phyloP scores from a whole-genome alignment of 2,888 invertebrate species.

The Agrochola lota region DNA sequence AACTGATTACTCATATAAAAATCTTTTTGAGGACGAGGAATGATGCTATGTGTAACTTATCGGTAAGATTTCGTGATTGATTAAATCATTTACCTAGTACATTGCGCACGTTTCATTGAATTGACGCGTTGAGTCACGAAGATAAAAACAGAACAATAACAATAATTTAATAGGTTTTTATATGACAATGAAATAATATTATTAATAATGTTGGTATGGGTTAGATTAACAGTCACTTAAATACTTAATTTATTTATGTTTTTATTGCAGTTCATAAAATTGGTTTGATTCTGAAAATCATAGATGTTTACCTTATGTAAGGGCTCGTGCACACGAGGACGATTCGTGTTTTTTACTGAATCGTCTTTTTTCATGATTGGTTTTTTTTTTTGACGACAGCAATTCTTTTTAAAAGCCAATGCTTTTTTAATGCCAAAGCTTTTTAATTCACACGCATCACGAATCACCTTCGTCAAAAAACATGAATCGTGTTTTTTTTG shows the following conservation, averaged over 20 bases:
- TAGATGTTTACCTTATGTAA: too few relatives aligned
- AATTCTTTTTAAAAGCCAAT: too few relatives aligned
- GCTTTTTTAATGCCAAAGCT: too few relatives aligned
- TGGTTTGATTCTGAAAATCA: neutral
- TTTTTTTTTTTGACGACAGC: too few relatives aligned
- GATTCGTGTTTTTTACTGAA: too few relatives aligned
- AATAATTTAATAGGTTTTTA: neutral
- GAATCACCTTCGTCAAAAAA: too few relatives aligned
- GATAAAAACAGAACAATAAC: neutral
- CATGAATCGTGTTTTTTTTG: too few relatives aligned
- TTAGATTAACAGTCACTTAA: neutral
- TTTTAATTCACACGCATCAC: too few relatives aligned
- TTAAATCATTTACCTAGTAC: neutral
- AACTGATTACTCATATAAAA: too few relatives aligned
- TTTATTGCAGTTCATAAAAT: neutral
- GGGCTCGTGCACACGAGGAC: too few relatives aligned
- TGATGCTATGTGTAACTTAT: neutral
- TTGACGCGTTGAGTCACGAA: neutral
- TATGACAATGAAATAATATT: neutral
- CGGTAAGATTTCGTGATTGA: slow-evolving; percentile 1
- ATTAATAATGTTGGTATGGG: neutral
- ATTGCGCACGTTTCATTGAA: neutral
- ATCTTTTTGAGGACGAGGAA: too few relatives aligned
- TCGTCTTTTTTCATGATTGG: too few relatives aligned
- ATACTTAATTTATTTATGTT: neutral